phyloP scores from a whole-genome alignment of 1,140 invertebrate species.

The Acarapis woodi region DNA sequence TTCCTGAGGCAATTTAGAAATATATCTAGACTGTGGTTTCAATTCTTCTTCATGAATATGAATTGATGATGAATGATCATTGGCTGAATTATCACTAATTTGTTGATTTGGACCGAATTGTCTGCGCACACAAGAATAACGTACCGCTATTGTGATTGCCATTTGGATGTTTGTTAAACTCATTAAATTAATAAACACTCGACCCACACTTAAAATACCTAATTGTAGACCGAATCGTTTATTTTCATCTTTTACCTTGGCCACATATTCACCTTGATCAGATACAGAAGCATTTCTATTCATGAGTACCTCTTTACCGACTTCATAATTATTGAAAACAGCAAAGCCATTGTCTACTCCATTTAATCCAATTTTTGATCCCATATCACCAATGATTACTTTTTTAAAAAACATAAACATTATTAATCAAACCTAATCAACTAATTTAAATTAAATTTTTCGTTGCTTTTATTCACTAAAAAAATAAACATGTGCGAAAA shows the following conservation, averaged over 20 bases:
- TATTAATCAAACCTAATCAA: too few relatives aligned
- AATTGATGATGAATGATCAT: too few relatives aligned
- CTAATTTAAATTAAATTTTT: too few relatives aligned
- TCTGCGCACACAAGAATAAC: constrained; percentile 58
- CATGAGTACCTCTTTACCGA: constrained; percentile 46
- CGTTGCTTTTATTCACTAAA: too few relatives aligned
- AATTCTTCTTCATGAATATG: too few relatives aligned
- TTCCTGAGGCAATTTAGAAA: too few relatives aligned
- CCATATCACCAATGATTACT: constrained; percentile 56
- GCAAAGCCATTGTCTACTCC: constrained; percentile 72
- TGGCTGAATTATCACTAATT: too few relatives aligned
- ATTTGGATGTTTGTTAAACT: constrained; percentile 33
- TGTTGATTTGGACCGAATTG: constrained; percentile 68
- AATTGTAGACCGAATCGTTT: constrained; percentile 11
- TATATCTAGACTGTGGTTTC: too few relatives aligned
- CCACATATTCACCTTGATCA: constrained; percentile 45
- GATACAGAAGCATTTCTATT: constrained; percentile 65
- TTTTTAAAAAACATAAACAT: too few relatives aligned
- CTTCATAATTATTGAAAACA: constrained; percentile 51
- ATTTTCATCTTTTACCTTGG: constrained; percentile 14
- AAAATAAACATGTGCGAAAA: too few relatives aligned
- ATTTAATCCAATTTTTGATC: constrained; percentile 56
- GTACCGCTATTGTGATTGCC: constrained; percentile 48
- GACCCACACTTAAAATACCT: constrained; percentile 58
- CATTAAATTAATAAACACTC: constrained; percentile 34